Evolutionary conservation across 1,140 invertebrate species (phyloP), one percentile per base, ranked within the genome.

Genomic region (Anthonomus grandis): DNA sequence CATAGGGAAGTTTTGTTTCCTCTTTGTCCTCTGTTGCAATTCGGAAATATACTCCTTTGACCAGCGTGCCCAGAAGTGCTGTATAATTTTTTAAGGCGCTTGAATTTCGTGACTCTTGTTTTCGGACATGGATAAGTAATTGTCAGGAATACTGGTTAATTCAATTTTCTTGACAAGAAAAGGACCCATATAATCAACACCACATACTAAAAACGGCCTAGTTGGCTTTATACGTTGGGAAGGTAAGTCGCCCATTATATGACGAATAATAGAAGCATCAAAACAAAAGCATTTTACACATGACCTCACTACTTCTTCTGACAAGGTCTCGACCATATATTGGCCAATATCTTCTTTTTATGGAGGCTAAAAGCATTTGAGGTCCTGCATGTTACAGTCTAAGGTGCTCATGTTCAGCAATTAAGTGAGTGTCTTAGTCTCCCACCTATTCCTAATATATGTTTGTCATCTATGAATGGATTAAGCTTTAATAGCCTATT

Each of bases 401-500:
- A 3, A 21, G 10, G 58, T 72, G 68, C 39, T 54, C 54, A 0
- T 63, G 18, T 4, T 45, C 17, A 5, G 67, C 49, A 23, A 71
- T 36, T 39, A 67, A 46, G 23, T 38, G 21, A 17, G 65, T 57
- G n/a, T n/a, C n/a, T n/a, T n/a, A n/a, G n/a, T n/a, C n/a, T n/a
- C n/a, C n/a, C n/a, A n/a, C n/a, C n/a, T n/a, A n/a, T n/a, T n/a
- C n/a, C n/a, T n/a, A n/a, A n/a, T n/a, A 75, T 37, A 5, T 65
- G 65, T 10, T 66, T 12, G 10, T 68, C 13, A 51, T 75, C 72
- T 12, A 78, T 24, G 45, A 70, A 71, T 17, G 75, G 74, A 22
- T 60, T 64, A 6, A 75, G 57, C 12, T 17, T 21, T 10, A 5
- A 4, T 15, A 39, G 17, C 17, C 17, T 39, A 15, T 15, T 39